A percentile compares a stretch with the other conserved stretches of the same genome.
Evolutionary conservation across 2,113 vertebrate genomes (phyloP).

Genomic region (Aphyosemion australe): DNA sequence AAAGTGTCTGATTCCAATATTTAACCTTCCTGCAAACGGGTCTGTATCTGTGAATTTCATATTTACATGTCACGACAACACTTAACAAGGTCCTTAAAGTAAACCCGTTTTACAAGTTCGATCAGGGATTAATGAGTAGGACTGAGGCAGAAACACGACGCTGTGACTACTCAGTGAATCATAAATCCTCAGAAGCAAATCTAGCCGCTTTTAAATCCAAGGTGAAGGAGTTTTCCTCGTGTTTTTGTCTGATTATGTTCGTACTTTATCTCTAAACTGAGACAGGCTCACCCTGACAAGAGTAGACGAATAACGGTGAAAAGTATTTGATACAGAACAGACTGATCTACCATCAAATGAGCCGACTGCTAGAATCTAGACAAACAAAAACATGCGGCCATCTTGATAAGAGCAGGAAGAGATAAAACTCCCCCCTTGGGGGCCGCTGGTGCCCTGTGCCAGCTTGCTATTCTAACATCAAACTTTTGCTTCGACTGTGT

Average conservation of each 20-base stretch:
- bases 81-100: not conserved
- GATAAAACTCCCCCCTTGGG: not conserved
- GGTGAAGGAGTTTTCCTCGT: not conserved
- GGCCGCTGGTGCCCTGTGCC: no score
- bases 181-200: no score
- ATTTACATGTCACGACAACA: not conserved
- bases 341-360: not conserved
- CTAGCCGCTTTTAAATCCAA: not conserved
- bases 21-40: no score
- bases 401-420: not conserved
- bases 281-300: not conserved
- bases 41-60: no score
- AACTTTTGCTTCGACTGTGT: constrained; percentile 18
- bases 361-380: not conserved
- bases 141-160: not conserved
- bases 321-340: not conserved
- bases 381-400: not conserved
- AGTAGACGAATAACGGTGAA: no score
- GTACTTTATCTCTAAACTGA: not conserved
- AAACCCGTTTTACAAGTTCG: not conserved
- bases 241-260: not conserved
- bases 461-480: no score
- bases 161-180: not conserved
- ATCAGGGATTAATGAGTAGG: not conserved
- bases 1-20: no score